Conservation (phyloP, 2,888 invertebrate genomes). For the Hemistola chrysoprasaria region DNA sequence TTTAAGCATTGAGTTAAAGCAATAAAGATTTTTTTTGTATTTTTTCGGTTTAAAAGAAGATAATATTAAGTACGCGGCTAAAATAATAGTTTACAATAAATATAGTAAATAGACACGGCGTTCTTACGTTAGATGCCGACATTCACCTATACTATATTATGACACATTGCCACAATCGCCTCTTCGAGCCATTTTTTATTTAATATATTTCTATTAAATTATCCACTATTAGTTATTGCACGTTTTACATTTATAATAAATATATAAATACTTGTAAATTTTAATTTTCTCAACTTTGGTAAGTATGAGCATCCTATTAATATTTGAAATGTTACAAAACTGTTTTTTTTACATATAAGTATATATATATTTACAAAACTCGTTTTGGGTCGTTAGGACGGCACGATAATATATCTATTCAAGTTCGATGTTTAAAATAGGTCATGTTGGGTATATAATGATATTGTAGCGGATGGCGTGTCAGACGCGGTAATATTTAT, state of each 20-base stretch:
- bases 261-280: conserved; percentile 83
- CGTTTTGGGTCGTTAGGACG: conserved; percentile 80
- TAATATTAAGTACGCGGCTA: conserved; percentile 48
- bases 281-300: conserved; percentile 77
- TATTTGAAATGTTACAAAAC: conserved; percentile 81
- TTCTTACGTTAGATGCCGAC: conserved; percentile 25
- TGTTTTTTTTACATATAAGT: conserved; percentile 74
- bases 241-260: conserved; percentile 82
- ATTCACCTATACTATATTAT: conserved; percentile 38
- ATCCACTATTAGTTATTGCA: conserved; percentile 82
- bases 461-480: conserved; percentile 45
- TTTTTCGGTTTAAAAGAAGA: conserved; percentile 34
- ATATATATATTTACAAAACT: conserved; percentile 80
- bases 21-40: conserved; percentile 49
- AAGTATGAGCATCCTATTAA: conserved; percentile 78
- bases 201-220: conserved; percentile 79
- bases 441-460: conserved; percentile 62
- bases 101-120: conserved; percentile 62
- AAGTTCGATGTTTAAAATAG: conserved; percentile 79
- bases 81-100: conserved; percentile 75
- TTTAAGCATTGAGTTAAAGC: conserved; percentile 55
- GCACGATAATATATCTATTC: conserved; percentile 80
- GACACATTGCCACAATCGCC: conserved; percentile 50
- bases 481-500: conserved; percentile 56
- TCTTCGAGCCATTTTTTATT: conserved; percentile 70